These are phyloP conservation scores for Idaea aversata DNA, from an alignment of 2,888 invertebrate species.

Conservation along the genomic window DNA sequence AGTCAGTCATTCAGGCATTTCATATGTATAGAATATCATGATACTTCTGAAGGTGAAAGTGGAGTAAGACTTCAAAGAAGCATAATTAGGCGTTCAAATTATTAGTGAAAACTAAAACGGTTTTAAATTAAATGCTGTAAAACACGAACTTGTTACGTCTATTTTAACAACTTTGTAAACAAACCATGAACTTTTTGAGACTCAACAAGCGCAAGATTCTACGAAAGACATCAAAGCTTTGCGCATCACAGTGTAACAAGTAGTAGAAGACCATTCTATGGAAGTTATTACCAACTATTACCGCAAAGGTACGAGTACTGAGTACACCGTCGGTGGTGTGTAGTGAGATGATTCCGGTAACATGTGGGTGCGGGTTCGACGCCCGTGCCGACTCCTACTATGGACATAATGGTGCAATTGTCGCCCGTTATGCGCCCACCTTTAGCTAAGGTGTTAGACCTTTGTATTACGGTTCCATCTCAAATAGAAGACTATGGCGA, in stretches of 20 bases:
- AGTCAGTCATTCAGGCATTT: too few relatives aligned
- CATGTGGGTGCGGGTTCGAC: slow-evolving; percentile 71
- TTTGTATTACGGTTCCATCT: neutral
- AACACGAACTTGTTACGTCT: neutral
- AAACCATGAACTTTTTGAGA: neutral
- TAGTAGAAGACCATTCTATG: neutral
- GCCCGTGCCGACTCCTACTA: slow-evolving; percentile 48
- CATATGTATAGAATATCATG: too few relatives aligned
- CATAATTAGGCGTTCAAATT: too few relatives aligned
- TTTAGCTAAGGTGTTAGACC: neutral
- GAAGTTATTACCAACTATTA: neutral
- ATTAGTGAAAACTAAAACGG: too few relatives aligned
- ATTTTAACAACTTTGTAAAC: slow-evolving; percentile 1
- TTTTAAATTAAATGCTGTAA: too few relatives aligned
- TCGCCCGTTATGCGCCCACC: slow-evolving; percentile 60
- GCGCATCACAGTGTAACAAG: neutral
- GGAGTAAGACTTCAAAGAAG: too few relatives aligned
- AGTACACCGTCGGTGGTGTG: neutral
- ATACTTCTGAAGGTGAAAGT: too few relatives aligned
- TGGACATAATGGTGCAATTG: slow-evolving; percentile 65
- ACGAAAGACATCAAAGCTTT: neutral
- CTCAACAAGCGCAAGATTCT: neutral
- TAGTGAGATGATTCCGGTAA: slow-evolving; percentile 28
- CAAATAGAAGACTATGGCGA: neutral
- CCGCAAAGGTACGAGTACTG: neutral